phyloP scores from a whole-genome alignment of 64 coral and sea anemone species.

The Dendronephthya gigantea region DNA sequence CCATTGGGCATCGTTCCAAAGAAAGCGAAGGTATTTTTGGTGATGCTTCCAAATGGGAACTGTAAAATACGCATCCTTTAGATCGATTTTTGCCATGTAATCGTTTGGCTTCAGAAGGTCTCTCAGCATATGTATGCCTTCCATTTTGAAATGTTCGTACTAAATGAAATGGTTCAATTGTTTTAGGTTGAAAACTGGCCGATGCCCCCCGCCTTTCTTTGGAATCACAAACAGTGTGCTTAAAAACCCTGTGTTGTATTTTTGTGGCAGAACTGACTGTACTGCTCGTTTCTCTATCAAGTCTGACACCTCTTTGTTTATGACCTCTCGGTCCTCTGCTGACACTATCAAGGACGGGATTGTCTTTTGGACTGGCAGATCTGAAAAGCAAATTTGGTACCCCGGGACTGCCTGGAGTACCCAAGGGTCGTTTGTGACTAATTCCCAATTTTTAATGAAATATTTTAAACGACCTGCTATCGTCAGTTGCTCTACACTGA shows the following conservation, averaged over 20 bases:
- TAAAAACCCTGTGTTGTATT: background rate
- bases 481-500: background rate
- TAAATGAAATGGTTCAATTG: background rate
- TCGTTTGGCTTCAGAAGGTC: background rate
- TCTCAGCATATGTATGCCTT: background rate
- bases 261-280: background rate
- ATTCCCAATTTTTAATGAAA: background rate
- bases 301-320: background rate
- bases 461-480: background rate
- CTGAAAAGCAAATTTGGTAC: background rate
- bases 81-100: background rate
- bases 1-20: background rate
- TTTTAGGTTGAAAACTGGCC: background rate
- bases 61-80: conserved; percentile 1
- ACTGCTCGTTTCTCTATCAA: background rate
- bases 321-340: background rate
- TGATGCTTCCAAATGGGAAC: background rate
- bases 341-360: background rate
- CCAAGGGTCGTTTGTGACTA: background rate
- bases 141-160: conserved; percentile 15
- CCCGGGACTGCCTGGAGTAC: background rate
- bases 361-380: background rate
- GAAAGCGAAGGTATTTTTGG: background rate
- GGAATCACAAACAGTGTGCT: conserved; percentile 1
- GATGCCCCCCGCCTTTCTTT: background rate